phyloP scores from a whole-genome alignment of 2,888 invertebrate genomes.

The Osedax frankpressi region DNA sequence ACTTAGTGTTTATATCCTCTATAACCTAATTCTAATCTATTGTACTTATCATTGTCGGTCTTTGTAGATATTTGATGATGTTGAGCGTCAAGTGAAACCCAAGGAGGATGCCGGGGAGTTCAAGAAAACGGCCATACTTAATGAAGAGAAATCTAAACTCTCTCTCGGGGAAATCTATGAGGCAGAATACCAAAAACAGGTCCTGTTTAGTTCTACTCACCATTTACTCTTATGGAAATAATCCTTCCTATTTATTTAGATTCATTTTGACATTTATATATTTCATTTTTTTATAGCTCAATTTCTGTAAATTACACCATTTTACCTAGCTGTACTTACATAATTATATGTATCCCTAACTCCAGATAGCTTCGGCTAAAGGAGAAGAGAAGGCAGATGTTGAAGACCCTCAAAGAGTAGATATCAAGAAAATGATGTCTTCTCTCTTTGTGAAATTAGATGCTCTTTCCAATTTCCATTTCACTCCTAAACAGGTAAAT shows the following conservation, averaged over 20 bases:
- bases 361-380: slow-evolving; percentile 41
- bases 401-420: slow-evolving; percentile 58
- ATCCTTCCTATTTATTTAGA: too few species aligned
- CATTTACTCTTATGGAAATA: too few species aligned
- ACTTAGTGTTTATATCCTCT: too few species aligned
- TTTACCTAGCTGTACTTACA: too few species aligned
- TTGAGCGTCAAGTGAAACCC: slow-evolving; percentile 59
- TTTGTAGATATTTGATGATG: slow-evolving; percentile 60
- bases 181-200: slow-evolving; percentile 49
- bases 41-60: too few species aligned
- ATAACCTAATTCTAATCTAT: too few species aligned
- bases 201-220: too few species aligned
- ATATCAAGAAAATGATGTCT: slow-evolving; percentile 63
- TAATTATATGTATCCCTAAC: too few species aligned
- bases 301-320: too few species aligned
- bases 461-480: slow-evolving; percentile 83
- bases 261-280: too few species aligned
- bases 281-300: too few species aligned
- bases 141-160: slow-evolving; percentile 84
- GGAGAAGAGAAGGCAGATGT: slow-evolving; percentile 43
- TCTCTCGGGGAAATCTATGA: slow-evolving; percentile 89
- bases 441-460: slow-evolving; percentile 72
- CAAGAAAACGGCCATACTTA: slow-evolving; percentile 71
- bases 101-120: slow-evolving; percentile 68
- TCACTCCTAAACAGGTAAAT: slow-evolving; percentile 64